Conservation (phyloP, 2,113 vertebrate genomes). For the Amazona vittata region DNA sequence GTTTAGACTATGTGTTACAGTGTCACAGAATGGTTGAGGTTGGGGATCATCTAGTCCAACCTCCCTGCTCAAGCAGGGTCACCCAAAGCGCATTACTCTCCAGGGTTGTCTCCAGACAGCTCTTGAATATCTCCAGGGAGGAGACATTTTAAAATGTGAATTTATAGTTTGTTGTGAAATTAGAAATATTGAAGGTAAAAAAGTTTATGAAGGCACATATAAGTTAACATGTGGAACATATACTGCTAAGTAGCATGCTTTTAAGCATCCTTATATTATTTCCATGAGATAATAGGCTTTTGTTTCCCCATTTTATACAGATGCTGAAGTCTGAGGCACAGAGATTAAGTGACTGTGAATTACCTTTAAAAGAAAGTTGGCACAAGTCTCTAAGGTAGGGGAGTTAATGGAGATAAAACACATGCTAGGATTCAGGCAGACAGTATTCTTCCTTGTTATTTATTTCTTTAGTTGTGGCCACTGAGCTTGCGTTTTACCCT, state of each 20-base stretch:
- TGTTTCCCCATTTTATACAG: not conserved
- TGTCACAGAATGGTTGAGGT: not conserved
- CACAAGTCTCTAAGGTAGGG: not conserved
- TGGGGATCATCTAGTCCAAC: not conserved
- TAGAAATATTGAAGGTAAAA: not conserved
- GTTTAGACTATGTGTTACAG: not conserved
- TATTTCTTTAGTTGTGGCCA: not conserved
- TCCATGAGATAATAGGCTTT: not conserved
- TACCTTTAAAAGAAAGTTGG: not conserved
- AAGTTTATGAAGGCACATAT: fast-evolving
- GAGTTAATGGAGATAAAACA: not conserved
- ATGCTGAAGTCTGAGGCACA: not conserved
- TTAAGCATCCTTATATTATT: not conserved
- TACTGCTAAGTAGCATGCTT: not conserved
- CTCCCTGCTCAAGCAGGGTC: not conserved
- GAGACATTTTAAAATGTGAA: not conserved
- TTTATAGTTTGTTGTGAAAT: not conserved
- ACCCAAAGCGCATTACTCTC: not conserved
- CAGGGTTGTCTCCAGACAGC: not conserved
- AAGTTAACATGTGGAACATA: not conserved
- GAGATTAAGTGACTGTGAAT: not conserved
- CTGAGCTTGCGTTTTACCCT: not conserved
- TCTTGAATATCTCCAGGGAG: not conserved
- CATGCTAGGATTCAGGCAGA: not conserved
- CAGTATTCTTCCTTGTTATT: not conserved